Percentiles rank a stretch among this genome's conserved stretches.
Evolutionary conservation across 2,888 invertebrate genomes (phyloP).

Genomic region (Drosophila eohydei): DNA sequence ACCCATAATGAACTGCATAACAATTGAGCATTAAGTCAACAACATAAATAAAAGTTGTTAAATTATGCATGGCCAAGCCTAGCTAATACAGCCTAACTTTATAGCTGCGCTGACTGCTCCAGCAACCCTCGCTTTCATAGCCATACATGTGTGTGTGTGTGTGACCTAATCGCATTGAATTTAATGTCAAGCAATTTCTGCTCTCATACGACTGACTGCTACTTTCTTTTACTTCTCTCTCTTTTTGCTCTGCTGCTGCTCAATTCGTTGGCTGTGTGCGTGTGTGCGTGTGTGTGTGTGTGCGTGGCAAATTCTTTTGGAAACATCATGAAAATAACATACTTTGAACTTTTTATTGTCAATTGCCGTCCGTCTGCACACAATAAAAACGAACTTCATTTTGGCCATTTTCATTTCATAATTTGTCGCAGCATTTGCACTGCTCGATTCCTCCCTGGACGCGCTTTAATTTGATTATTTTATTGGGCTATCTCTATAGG

Average conservation of each 20-base stretch:
- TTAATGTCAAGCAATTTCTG: constrained; percentile 75
- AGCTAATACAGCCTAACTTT: not conserved
- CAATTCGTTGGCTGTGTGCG: constrained; percentile 26
- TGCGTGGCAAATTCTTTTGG: constrained; percentile 61
- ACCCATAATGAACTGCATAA: not conserved
- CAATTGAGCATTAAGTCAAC: not conserved
- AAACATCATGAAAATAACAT: constrained; percentile 70
- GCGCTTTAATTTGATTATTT: constrained; percentile 59
- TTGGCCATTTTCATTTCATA: constrained; percentile 76
- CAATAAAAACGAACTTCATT: constrained; percentile 73
- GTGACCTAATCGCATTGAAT: constrained; percentile 77
- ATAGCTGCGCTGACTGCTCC: not conserved
- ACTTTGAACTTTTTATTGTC: constrained; percentile 79
- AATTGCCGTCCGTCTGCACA: constrained; percentile 63
- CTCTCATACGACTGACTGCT: constrained; percentile 36
- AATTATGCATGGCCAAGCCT: not conserved
- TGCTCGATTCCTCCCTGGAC: constrained; percentile 29
- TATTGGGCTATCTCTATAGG: not conserved
- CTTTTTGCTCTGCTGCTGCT: constrained; percentile 13
- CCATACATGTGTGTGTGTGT: constrained; percentile 9
- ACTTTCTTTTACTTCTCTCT: constrained; percentile 26
- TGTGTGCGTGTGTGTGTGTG: constrained; percentile 25
- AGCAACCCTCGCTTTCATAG: constrained; percentile 30
- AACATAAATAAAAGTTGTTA: not conserved
- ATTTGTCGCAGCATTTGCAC: constrained; percentile 55